Conservation (phyloP, 2,888 invertebrate genomes). For the Machimus atricapillus region DNA sequence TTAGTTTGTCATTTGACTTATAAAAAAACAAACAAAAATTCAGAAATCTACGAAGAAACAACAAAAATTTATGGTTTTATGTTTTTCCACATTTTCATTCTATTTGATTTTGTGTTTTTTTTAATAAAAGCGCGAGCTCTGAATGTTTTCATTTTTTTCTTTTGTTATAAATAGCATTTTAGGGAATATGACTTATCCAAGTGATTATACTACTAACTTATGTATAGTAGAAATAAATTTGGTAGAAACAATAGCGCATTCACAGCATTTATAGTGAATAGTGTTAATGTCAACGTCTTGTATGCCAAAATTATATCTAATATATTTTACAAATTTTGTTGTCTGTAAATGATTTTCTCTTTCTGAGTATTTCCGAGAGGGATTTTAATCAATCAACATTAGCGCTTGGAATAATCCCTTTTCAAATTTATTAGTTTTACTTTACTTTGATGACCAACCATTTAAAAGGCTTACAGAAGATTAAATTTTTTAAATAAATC, state of each 20-base stretch:
- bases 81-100: neutral
- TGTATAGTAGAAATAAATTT: neutral
- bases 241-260: neutral
- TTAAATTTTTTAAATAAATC: neutral
- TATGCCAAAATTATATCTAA: neutral
- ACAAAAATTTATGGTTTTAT: neutral
- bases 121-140: conserved; percentile 27
- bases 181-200: neutral
- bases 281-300: neutral
- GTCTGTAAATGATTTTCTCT: neutral
- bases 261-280: neutral
- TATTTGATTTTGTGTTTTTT: neutral
- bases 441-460: neutral
- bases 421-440: neutral
- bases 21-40: neutral
- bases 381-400: neutral
- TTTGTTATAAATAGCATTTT: neutral
- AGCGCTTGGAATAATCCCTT: neutral
- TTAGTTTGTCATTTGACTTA: conserved; percentile 10
- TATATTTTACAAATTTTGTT: neutral
- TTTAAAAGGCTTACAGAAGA: neutral
- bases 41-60: conserved; percentile 21
- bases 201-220: neutral
- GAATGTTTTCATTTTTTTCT: neutral
- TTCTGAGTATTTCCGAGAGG: neutral